Evolutionary conservation across 2,888 invertebrate genomes (phyloP), one percentile per base, ranked within the genome.

Genomic region (Tiliacea aurago): DNA sequence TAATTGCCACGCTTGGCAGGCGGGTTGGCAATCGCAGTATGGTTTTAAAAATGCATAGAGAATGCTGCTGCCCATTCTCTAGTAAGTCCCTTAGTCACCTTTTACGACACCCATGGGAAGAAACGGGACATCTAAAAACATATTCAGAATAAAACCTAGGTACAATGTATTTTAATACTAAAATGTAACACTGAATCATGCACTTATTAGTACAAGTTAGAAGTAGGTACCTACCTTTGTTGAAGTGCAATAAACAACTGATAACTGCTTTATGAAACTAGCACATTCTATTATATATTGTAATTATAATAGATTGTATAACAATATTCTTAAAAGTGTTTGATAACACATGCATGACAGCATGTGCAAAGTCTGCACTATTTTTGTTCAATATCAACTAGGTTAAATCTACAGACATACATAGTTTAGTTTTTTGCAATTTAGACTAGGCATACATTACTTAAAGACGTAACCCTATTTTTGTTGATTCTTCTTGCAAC

Each of bases 391-490:
- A 20, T 58, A 53, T 18, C 3, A 81, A 74, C 49, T 74, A 70
- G 79, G 67, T 81, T 45, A 80, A 45, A 72, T 73, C 13, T 43
- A 73, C 56, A 63, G n/a, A 70, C 63, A 66, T 56, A 70, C 63
- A 66, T 56, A 49, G n/a, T 70, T 55, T 59, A 49, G 18, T 23
- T 70, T 68, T 69, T 77, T 61, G 68, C 55, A 56, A 62, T 68
- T 62, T 58, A 20, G 53, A 62, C 43, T 53, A 62, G 3, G n/a
- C 33, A 73, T 68, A 77, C 23, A 69, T 51, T 59, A 13, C 20
- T 23, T 45, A 2, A 13, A 15, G 28, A 28, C 28, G 28, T 47
- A 43, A 41, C 6, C 20, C 4, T 4, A 41, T 10, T 13, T 3
- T 37, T 20, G 6, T 73, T 53, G 4, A 47, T n/a, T 28, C 9